phyloP scores from a whole-genome alignment of 2,888 invertebrate species.

The Andrena trimmerana region DNA sequence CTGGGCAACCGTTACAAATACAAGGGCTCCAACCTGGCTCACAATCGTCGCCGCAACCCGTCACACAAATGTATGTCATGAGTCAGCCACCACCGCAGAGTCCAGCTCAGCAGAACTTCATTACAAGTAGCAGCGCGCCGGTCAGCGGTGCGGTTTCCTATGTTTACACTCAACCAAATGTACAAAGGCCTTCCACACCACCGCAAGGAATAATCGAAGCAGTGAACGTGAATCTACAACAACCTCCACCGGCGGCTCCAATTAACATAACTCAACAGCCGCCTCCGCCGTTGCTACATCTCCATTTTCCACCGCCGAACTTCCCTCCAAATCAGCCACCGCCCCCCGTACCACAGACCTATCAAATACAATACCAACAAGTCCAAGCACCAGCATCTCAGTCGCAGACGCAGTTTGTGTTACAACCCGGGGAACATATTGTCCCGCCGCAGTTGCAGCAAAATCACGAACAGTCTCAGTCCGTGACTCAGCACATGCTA shows the following conservation, averaged over 20 bases:
- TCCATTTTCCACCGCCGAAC: slow-evolving; percentile 83
- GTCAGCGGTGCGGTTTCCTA: slow-evolving; percentile 82
- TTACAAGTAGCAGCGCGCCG: slow-evolving; percentile 77
- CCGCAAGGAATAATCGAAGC: slow-evolving; percentile 80
- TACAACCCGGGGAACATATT: slow-evolving; percentile 81
- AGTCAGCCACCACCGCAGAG: slow-evolving; percentile 82
- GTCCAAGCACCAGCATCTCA: slow-evolving; percentile 78
- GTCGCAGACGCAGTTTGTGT: slow-evolving; percentile 81
- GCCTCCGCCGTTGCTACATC: slow-evolving; percentile 80
- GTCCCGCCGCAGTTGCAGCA: slow-evolving; percentile 78
- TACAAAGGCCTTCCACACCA: slow-evolving; percentile 80
- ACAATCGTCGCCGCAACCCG: slow-evolving; percentile 81
- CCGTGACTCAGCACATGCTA: slow-evolving; percentile 75
- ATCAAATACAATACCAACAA: slow-evolving; percentile 84
- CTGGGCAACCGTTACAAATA: slow-evolving; percentile 82
- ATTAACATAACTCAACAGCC: slow-evolving; percentile 81
- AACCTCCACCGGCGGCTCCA: slow-evolving; percentile 81
- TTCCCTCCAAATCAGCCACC: slow-evolving; percentile 84
- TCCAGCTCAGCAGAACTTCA: slow-evolving; percentile 77
- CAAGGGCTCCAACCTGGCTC: slow-evolving; percentile 81
- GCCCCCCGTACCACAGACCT: slow-evolving; percentile 83
- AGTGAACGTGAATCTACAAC: slow-evolving; percentile 83
- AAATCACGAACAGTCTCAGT: slow-evolving; percentile 79
- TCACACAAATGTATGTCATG: slow-evolving; percentile 84
- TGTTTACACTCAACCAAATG: slow-evolving; percentile 82